These are phyloP conservation scores for Plagiodera versicolora DNA, from an alignment of 2,888 invertebrate species.

Conservation along the genomic window DNA sequence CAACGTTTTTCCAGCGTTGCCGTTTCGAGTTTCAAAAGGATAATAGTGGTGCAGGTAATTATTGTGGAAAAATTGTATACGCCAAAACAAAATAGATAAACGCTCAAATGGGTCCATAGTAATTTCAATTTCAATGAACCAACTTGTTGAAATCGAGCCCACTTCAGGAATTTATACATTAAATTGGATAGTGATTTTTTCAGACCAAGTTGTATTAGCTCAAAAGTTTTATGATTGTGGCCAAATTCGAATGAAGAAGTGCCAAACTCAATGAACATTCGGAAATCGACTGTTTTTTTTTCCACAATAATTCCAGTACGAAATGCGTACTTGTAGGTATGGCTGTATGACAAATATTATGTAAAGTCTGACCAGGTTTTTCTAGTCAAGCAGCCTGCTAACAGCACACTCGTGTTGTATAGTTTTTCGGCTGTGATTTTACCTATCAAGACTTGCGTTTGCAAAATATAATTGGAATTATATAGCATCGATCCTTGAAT, in stretches of 20 bases:
- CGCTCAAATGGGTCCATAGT: too few species aligned
- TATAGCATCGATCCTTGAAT: constrained; percentile 25
- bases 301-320: constrained; percentile 19
- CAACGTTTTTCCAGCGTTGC: constrained; percentile 17
- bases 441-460: constrained; percentile 40
- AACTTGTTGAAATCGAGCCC: too few species aligned
- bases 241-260: neutral
- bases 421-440: constrained; percentile 43
- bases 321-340: constrained; percentile 12
- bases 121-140: too few species aligned
- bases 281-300: neutral
- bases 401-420: constrained; percentile 33
- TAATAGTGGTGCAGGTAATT: neutral
- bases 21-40: constrained; percentile 6
- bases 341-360: constrained; percentile 38
- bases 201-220: neutral
- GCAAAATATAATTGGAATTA: constrained; percentile 22
- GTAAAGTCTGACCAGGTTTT: constrained; percentile 40
- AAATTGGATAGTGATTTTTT: neutral
- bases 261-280: neutral
- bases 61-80: neutral
- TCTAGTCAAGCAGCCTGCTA: constrained; percentile 48
- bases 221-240: neutral
- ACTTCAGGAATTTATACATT: neutral
- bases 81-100: too few species aligned